A percentile compares a stretch with the other conserved stretches of the same genome.
Conservation (phyloP, 2,113 vertebrate genomes). For the Perca fluviatilis region DNA sequence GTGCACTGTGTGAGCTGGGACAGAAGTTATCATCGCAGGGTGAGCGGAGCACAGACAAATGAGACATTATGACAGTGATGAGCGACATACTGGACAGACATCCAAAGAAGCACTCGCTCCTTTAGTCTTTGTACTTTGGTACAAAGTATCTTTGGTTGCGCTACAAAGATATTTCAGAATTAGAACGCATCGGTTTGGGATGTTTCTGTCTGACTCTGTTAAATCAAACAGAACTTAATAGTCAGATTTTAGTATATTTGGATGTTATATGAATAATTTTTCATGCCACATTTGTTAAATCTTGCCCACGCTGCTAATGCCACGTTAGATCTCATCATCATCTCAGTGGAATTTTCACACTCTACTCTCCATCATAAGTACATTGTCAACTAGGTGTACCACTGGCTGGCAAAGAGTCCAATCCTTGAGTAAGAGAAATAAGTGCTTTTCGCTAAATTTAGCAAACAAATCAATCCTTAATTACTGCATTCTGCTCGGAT, state of each 20-base stretch:
- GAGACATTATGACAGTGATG: conserved; percentile 17
- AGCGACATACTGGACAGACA: conserved; percentile 22
- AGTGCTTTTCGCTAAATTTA: neutral
- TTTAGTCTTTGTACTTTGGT: conserved; percentile 27
- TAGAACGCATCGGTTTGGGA: neutral
- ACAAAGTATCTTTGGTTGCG: conserved; percentile 24
- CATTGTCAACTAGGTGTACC: neutral
- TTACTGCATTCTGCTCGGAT: neutral
- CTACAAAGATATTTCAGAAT: conserved; percentile 27
- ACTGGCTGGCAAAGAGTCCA: neutral
- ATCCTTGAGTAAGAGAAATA: neutral
- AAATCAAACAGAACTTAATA: neutral
- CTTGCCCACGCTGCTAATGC: neutral
- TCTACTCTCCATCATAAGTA: neutral
- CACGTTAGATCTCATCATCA: neutral
- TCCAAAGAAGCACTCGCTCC: conserved; percentile 28
- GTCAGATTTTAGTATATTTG: neutral
- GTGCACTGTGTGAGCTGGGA: conserved; percentile 18
- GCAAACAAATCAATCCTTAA: conserved; percentile 15
- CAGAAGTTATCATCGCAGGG: neutral
- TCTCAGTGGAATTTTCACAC: neutral
- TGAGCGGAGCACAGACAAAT: conserved; percentile 9
- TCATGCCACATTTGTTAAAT: neutral
- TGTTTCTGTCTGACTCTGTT: neutral
- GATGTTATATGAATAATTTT: neutral